Percentiles rank a stretch among this genome's conserved stretches.
Evolutionary conservation across 1,140 invertebrate genomes (phyloP).

Genomic region (Drosophila jambulina): DNA sequence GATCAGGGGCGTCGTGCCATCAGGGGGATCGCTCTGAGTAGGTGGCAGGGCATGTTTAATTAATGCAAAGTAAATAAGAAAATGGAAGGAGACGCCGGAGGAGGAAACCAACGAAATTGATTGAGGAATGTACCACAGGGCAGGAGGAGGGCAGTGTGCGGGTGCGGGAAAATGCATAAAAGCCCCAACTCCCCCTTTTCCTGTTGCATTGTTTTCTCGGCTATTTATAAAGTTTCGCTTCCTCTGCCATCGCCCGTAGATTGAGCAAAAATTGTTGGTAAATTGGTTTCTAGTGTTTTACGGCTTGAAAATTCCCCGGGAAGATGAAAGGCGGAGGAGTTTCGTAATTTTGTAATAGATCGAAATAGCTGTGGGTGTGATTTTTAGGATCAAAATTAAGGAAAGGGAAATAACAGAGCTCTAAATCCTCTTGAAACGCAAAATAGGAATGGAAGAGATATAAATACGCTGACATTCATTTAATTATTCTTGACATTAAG

Average conservation of each 20-base stretch:
- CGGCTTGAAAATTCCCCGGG: slow-evolving; percentile 3
- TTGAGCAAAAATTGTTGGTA: slow-evolving; percentile 74
- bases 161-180: slow-evolving; percentile 12
- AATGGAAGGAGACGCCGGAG: slow-evolving; percentile 41
- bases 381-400: slow-evolving; percentile 7
- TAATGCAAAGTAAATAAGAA: slow-evolving; percentile 83
- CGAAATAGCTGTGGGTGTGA: slow-evolving; percentile 17
- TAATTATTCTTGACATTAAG: slow-evolving; percentile 22
- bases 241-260: slow-evolving; percentile 49
- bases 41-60: slow-evolving; percentile 79
- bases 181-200: slow-evolving; percentile 29
- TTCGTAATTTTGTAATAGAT: slow-evolving; percentile 32
- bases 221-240: slow-evolving; percentile 68
- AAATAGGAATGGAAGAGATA: background rate
- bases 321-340: slow-evolving; percentile 1
- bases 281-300: slow-evolving; percentile 75
- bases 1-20: background rate
- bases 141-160: background rate
- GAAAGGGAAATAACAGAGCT: background rate
- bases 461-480: slow-evolving; percentile 15
- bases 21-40: slow-evolving; percentile 33
- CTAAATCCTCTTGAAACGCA: background rate
- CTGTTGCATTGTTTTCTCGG: slow-evolving; percentile 58
- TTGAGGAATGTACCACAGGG: slow-evolving; percentile 73
- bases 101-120: slow-evolving; percentile 72